Evolutionary conservation across 2,888 invertebrate species (phyloP), one percentile per base, ranked within the genome.

Genomic region (Catonia carolina): DNA sequence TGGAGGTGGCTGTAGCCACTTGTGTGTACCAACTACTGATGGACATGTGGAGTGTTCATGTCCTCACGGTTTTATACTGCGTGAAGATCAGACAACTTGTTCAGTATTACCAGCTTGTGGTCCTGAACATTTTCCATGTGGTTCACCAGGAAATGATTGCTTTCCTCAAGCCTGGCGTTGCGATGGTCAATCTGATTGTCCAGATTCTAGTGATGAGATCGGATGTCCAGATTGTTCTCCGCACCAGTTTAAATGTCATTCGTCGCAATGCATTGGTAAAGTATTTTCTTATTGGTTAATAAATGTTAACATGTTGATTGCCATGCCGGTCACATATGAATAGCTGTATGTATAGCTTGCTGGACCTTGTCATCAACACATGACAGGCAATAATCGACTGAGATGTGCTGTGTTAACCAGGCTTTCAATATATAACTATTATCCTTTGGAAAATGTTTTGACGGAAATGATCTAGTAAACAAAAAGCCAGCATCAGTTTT

Each of bases 171-270:
- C 78, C 0, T 87, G 86, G 86, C 75, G 81, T 23, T 89, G 88
- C 69, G 92, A 93, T 71, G 86, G 88, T 0, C 86, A 86, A 67
- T 77, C 78, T 53, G 92, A 93, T 72, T 93, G 92, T 71, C 78
- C 82, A 1, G 89, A 90, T 72, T 86, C 85, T 52, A 86, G 88
- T 10, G 93, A 93, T 72, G 89, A 89, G 74, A 74, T 84, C 55
- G 78, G 83, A 62, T 82, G 85, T 73, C 81, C 84, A 7, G 78
- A 80, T n/a, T 91, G 91, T 72, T 73, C 78, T 53, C 72, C 80
- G 49, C 73, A 82, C 72, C 78, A 88, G 70, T 89, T 89, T 64
- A 82, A 78, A 53, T 83, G 83, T 62, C 70, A 71, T 33, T 68
- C 77, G 59, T 78, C 77, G 4, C 73, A 79, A 45, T 85, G 85